Evolutionary conservation across 1,140 invertebrate genomes (phyloP).

Genomic region (Rhopalosiphum maidis): DNA sequence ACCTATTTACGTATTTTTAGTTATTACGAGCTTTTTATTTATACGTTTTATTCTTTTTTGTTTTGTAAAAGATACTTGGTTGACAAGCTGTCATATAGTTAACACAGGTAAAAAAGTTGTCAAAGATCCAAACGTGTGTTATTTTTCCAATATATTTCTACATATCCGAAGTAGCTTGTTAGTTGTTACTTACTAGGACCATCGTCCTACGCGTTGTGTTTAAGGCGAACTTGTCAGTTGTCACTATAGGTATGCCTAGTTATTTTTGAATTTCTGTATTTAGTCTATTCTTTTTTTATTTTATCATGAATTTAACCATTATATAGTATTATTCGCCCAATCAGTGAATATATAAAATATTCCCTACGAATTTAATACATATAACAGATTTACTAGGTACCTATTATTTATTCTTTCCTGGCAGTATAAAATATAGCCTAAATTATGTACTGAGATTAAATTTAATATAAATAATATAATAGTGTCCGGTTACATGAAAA

Average conservation of each 20-base stretch:
- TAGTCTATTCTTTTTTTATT: background rate
- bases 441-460: background rate
- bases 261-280: background rate
- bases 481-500: too few species aligned
- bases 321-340: background rate
- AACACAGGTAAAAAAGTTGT: constrained; percentile 26
- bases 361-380: too few species aligned
- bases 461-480: too few species aligned
- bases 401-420: too few species aligned
- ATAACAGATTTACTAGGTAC: too few species aligned
- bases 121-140: constrained; percentile 5
- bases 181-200: background rate
- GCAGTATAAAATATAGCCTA: background rate
- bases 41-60: background rate
- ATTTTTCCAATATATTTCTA: background rate
- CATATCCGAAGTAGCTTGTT: background rate
- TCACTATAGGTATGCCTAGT: background rate
- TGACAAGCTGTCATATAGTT: constrained; percentile 17
- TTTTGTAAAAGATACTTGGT: background rate
- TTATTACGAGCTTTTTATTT: background rate
- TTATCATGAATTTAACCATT: background rate
- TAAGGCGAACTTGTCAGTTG: background rate
- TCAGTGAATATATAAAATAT: background rate
- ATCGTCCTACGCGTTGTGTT: background rate
- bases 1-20: background rate